Evolutionary conservation across 2,113 vertebrate species (phyloP), one percentile per base, ranked within the genome.

Genomic region (Myiagra hebetior): DNA sequence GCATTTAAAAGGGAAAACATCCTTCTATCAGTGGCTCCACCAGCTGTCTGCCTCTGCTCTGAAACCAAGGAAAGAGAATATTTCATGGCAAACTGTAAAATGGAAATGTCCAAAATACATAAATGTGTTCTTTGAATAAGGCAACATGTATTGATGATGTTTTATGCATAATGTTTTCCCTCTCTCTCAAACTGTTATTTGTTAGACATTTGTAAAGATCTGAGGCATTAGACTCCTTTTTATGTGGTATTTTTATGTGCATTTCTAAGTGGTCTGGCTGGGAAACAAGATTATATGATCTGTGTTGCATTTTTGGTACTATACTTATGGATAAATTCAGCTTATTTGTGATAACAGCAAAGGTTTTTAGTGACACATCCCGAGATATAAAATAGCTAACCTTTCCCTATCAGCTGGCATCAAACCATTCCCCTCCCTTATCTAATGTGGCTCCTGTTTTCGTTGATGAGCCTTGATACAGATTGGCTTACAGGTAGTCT

Each of bases 241-340:
- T 85, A 76, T 77, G 50, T 3, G 9, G 52, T 87, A 93, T 81
- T 94, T 96, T 94, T 83, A 91, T 83, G 81, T 91, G 50, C 67
- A 59, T 80, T 87, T 67, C 30, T 80, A 85, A 94, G 85, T 87
- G 77, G 49, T 65, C 74, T 91, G 57, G n/a, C 67, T 91, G 55
- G 78, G 75, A 95, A 92, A 92, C 52, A 91, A 82, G 78, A 89
- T 87, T 73, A 75, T 82, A 37, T 82, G 77, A 79, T 79, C 65
- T 53, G 22, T 65, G 69, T 73, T 89, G 44, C 68, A 60, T 82
- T 95, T 88, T 76, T 69, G 39, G 27, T 82, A n/a, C 62, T 20
- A 33, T 14, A 9, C 20, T 49, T 49, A 44, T 24, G 85, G 70
- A 21, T 52, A 87, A 92, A 89, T 79, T 91, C 73, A 79, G 31